These are phyloP conservation scores for Acrossocheilus fasciatus DNA, from an alignment of 2,797 vertebrate species.

Conservation along the genomic window DNA sequence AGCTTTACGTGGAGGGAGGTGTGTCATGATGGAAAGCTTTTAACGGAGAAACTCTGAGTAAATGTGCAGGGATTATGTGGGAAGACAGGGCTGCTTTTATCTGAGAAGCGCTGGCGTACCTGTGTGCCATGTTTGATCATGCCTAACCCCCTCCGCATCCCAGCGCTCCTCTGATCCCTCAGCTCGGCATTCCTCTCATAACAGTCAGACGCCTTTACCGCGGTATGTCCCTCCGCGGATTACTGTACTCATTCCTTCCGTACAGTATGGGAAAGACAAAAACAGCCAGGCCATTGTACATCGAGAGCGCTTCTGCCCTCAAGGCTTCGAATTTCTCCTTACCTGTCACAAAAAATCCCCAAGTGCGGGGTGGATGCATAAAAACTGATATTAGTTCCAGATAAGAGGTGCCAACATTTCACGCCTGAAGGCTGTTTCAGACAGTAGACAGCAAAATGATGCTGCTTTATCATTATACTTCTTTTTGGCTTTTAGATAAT, in stretches of 20 bases:
- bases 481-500: background rate
- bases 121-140: slow-evolving; percentile 76
- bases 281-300: slow-evolving; percentile 47
- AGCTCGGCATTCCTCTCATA: slow-evolving; percentile 72
- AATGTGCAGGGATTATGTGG: slow-evolving; percentile 76
- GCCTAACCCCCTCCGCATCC: slow-evolving; percentile 58
- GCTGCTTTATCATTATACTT: background rate
- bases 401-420: background rate
- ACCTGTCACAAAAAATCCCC: background rate
- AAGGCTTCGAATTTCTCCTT: slow-evolving; percentile 2
- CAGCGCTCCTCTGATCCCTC: slow-evolving; percentile 62
- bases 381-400: background rate
- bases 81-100: slow-evolving; percentile 81
- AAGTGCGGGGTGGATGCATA: background rate
- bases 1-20: slow-evolving; percentile 30
- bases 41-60: slow-evolving; percentile 78
- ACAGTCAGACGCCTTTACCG: slow-evolving; percentile 61
- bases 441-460: background rate
- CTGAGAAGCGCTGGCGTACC: slow-evolving; percentile 71
- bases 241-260: slow-evolving; percentile 9
- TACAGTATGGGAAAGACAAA: slow-evolving; percentile 17
- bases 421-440: background rate
- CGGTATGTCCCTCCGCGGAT: slow-evolving; percentile 22
- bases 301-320: slow-evolving; percentile 3
- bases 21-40: slow-evolving; percentile 69